Percentiles rank a stretch among this genome's conserved stretches.
phyloP scores from a whole-genome alignment of 2,888 invertebrate species.

The Gymnoscelis rufifasciata region DNA sequence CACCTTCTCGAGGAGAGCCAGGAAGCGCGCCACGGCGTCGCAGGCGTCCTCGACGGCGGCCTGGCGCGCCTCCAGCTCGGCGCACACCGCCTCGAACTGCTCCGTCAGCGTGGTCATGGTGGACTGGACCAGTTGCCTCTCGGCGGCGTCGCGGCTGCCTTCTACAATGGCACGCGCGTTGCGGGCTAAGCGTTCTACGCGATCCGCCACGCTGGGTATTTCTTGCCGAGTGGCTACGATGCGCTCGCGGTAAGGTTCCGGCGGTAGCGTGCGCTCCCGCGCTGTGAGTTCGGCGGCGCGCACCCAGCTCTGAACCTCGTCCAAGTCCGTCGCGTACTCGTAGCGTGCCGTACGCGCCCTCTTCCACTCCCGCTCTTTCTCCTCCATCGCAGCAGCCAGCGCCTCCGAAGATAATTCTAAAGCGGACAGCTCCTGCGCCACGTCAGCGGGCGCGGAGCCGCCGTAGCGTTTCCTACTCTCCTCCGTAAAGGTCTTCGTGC shows the following conservation, averaged over 20 bases:
- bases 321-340: conserved; percentile 89
- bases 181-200: conserved; percentile 86
- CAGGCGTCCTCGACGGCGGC: conserved; percentile 91
- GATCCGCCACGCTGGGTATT: conserved; percentile 84
- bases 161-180: conserved; percentile 89
- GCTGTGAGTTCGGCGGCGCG: conserved; percentile 90
- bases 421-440: conserved; percentile 88
- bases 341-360: conserved; percentile 89
- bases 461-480: conserved; percentile 81
- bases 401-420: conserved; percentile 90
- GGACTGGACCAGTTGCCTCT: conserved; percentile 85
- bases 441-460: conserved; percentile 85
- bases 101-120: conserved; percentile 88
- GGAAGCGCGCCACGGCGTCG: conserved; percentile 93
- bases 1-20: conserved; percentile 88
- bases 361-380: conserved; percentile 91
- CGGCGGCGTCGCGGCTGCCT: conserved; percentile 87
- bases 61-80: conserved; percentile 90
- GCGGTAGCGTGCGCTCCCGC: conserved; percentile 88
- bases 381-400: conserved; percentile 89
- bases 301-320: conserved; percentile 90
- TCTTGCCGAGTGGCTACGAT: conserved; percentile 88
- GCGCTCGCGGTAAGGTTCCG: conserved; percentile 86
- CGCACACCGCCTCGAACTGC: conserved; percentile 87
- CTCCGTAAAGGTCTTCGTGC: conserved; percentile 79